phyloP scores from a whole-genome alignment of 2,888 invertebrate species.

The Zelleria hepariella region DNA sequence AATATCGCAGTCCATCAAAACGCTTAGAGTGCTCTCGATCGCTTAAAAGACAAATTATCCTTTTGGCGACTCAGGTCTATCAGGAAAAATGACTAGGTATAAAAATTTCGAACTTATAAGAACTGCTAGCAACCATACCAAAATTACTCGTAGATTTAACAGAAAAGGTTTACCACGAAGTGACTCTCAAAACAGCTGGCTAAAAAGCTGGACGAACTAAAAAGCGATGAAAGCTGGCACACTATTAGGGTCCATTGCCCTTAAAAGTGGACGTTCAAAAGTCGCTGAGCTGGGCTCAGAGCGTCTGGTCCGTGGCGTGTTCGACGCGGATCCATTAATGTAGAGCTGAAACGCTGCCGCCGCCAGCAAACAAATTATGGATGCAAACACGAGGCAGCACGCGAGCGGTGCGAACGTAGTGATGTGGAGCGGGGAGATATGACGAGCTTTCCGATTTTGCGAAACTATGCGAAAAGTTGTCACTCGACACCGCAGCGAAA shows the following conservation, averaged over 20 bases:
- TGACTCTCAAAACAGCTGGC: too few species aligned
- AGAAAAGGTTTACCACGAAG: too few species aligned
- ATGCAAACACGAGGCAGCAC: conserved; percentile 70
- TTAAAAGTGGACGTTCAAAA: not conserved
- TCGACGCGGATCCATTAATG: conserved; percentile 60
- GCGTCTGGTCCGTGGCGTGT: conserved; percentile 32
- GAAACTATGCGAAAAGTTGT: not conserved
- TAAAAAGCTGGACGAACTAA: too few species aligned
- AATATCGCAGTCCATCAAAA: too few species aligned
- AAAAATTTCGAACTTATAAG: too few species aligned
- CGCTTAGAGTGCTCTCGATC: too few species aligned
- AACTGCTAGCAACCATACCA: too few species aligned
- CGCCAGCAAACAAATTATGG: conserved; percentile 70
- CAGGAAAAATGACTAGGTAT: too few species aligned
- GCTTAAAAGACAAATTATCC: too few species aligned
- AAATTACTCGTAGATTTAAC: too few species aligned
- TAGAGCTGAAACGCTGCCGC: conserved; percentile 53
- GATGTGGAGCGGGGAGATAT: not conserved
- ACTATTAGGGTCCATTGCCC: not conserved
- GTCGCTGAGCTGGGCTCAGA: not conserved
- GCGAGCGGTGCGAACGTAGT: conserved; percentile 31
- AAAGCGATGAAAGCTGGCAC: not conserved
- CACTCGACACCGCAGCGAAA: too few species aligned
- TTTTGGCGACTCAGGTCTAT: too few species aligned
- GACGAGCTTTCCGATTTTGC: not conserved